These are phyloP conservation scores for Heteropelma amictum DNA, from an alignment of 2,888 invertebrate genomes.

Conservation along the genomic window DNA sequence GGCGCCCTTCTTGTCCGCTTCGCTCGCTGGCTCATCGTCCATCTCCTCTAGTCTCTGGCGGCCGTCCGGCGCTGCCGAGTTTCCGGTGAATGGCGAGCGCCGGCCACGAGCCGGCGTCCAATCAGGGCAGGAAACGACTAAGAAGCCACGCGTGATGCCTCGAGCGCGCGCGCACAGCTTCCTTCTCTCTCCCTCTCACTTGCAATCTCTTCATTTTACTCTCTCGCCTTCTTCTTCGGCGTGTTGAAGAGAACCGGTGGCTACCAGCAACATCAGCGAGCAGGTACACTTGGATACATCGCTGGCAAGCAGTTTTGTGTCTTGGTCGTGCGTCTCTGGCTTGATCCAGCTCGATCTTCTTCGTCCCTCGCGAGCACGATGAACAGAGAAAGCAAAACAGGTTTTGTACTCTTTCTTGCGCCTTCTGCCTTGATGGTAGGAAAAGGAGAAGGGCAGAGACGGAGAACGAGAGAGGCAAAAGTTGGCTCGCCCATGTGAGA, in stretches of 20 bases:
- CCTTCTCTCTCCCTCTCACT: conserved; percentile 15
- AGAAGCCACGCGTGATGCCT: conserved; percentile 75
- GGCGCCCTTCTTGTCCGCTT: background rate
- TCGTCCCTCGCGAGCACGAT: conserved; percentile 1
- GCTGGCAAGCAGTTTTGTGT: conserved; percentile 29
- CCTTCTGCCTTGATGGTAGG: conserved; percentile 5
- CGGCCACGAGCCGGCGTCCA: conserved; percentile 78
- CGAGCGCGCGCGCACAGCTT: conserved; percentile 42
- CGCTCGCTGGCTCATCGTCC: background rate
- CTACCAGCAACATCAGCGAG: conserved; percentile 36
- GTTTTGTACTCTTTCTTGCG: conserved; percentile 14
- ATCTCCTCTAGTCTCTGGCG: conserved; percentile 41
- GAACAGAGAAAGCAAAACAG: conserved; percentile 2
- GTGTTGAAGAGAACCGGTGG: conserved; percentile 24
- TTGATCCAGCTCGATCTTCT: conserved; percentile 35
- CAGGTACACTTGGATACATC: conserved; percentile 38
- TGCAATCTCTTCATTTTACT: conserved; percentile 6
- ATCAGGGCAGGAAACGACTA: conserved; percentile 75
- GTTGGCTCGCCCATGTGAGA: conserved; percentile 17
- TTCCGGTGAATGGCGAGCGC: conserved; percentile 74
- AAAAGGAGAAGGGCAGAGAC: background rate
- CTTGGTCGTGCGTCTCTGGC: conserved; percentile 15
- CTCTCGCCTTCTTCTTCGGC: conserved; percentile 22
- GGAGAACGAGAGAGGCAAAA: conserved; percentile 3
- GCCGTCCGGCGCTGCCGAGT: conserved; percentile 62